These are phyloP conservation scores for Macrobrachium nipponense DNA, from an alignment of 1,140 invertebrate genomes.

Conservation along the genomic window DNA sequence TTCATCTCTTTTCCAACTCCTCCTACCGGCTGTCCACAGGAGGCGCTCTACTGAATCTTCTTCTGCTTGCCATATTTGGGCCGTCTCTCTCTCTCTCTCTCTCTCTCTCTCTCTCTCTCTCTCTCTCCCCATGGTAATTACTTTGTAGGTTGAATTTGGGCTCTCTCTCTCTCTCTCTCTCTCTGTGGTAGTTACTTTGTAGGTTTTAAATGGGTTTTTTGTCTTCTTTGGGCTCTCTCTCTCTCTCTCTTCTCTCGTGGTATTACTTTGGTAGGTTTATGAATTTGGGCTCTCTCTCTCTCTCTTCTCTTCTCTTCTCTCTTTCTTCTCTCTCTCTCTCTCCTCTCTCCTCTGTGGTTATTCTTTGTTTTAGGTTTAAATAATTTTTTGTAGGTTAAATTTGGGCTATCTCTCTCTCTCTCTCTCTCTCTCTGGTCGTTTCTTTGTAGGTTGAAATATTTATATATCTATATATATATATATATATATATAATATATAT, in stretches of 20 bases:
- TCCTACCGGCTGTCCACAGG: neutral
- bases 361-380: too few relatives aligned
- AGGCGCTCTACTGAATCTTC: neutral
- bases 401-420: too few relatives aligned
- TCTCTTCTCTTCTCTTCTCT: too few relatives aligned
- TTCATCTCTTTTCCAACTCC: neutral
- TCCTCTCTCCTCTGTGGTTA: slow-evolving; percentile 31
- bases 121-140: neutral
- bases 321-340: slow-evolving; percentile 32
- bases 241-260: slow-evolving; percentile 14
- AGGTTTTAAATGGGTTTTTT: too few relatives aligned
- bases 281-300: slow-evolving; percentile 12
- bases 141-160: too few relatives aligned
- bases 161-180: slow-evolving; percentile 32
- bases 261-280: too few relatives aligned
- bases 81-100: neutral
- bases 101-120: neutral
- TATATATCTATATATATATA: too few relatives aligned
- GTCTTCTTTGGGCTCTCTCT: too few relatives aligned
- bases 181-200: neutral
- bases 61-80: neutral
- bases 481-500: too few relatives aligned
- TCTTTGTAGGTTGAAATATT: too few relatives aligned
- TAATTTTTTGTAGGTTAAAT: too few relatives aligned
- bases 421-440: too few relatives aligned